phyloP scores from a whole-genome alignment of 1,140 invertebrate genomes.

The Papilio polyxenes region DNA sequence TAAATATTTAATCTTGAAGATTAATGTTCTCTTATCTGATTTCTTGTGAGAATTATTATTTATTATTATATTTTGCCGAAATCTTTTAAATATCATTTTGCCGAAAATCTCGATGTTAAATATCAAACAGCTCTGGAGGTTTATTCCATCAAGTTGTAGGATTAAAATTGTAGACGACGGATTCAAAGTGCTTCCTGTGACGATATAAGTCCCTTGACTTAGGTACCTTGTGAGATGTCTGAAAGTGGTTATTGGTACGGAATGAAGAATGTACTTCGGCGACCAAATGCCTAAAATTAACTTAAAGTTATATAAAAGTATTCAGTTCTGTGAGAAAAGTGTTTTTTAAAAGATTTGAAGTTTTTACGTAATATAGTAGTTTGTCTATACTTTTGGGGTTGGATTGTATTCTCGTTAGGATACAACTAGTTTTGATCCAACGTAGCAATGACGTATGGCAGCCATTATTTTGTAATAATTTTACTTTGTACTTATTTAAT shows the following conservation, averaged over 20 bases:
- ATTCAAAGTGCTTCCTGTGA: conserved; percentile 1
- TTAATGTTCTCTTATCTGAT: neutral
- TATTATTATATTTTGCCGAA: neutral
- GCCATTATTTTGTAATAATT: no score
- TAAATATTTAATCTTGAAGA: no score
- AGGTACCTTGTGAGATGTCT: neutral
- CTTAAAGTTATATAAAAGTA: no score
- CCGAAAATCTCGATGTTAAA: neutral
- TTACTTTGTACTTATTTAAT: no score
- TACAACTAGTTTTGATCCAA: no score
- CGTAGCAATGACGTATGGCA: no score
- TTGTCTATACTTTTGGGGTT: no score
- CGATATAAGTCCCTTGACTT: neutral
- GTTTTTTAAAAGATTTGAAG: no score
- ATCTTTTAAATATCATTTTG: neutral
- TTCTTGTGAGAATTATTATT: neutral
- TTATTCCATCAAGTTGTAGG: conserved; percentile 10
- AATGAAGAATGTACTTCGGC: neutral
- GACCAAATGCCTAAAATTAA: no score
- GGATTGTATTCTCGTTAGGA: no score
- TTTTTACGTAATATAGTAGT: no score
- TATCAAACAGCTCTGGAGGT: neutral
- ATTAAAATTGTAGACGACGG: conserved; percentile 2
- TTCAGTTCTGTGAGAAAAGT: no score
- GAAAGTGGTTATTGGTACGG: neutral